phyloP scores from a whole-genome alignment of 2,797 vertebrate genomes.

The Malacoctenus gilli region DNA sequence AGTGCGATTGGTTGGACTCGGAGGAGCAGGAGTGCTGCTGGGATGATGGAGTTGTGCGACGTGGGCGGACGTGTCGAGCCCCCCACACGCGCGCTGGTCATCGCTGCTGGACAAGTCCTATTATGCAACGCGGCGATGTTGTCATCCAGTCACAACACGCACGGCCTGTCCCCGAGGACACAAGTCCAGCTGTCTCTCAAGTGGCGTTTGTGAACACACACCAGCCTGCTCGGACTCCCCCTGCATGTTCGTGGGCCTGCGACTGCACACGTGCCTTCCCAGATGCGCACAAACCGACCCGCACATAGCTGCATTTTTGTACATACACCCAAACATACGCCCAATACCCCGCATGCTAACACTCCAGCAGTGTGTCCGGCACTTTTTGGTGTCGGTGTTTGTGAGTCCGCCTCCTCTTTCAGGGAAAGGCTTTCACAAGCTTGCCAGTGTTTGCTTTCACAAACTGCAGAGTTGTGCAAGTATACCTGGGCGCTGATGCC shows the following conservation, averaged over 20 bases:
- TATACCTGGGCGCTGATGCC: constrained; percentile 56
- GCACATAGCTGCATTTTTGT: constrained; percentile 42
- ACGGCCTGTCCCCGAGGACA: constrained; percentile 51
- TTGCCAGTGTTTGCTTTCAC: constrained; percentile 71
- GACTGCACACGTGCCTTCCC: constrained; percentile 14
- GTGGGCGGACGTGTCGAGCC: constrained; percentile 31
- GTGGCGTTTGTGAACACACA: constrained; percentile 35
- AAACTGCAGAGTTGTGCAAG: constrained; percentile 71
- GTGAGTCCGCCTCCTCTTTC: constrained; percentile 56
- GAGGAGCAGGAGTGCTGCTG: constrained; percentile 12
- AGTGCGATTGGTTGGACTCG: constrained; percentile 6
- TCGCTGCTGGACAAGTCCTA: too few relatives aligned
- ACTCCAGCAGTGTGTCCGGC: constrained; percentile 64
- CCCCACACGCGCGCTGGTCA: constrained; percentile 45
- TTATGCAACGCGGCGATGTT: constrained; percentile 55
- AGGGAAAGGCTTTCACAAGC: constrained; percentile 75
- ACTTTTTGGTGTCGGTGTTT: constrained; percentile 57
- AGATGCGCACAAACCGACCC: constrained; percentile 32
- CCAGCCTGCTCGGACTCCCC: constrained; percentile 19
- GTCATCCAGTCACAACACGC: constrained; percentile 52
- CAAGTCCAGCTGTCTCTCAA: constrained; percentile 62
- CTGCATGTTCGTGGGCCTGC: constrained; percentile 20
- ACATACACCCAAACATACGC: constrained; percentile 49
- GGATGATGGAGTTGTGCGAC: constrained; percentile 35
- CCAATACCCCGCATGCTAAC: constrained; percentile 52